Base-by-base conservation (phyloP, 2,888 invertebrate species). In the Seladonia tumulorum region DNA sequence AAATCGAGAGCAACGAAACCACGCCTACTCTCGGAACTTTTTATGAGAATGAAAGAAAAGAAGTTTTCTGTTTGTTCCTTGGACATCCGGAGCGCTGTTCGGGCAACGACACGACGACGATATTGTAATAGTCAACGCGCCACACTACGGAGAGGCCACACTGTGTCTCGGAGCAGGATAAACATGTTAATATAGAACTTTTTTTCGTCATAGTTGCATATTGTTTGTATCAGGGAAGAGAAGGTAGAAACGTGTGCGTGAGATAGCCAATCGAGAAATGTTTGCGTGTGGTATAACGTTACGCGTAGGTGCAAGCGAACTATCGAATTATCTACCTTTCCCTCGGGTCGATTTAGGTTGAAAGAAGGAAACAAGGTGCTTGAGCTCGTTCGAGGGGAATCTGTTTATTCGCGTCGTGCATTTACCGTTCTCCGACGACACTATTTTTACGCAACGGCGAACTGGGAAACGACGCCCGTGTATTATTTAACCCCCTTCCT, bases 401-500 rank as follows among this genome's bases (percentile, higher is more conserved):
- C 70, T 42, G 39, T 79, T 78, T 71, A n/a, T 29, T 79, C 73
- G 73, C 63, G 39, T 79, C 60, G 47, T 66, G 74, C 49, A 49
- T 79, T 74, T 79, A 79, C n/a, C 47, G 29, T 74, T 45, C 12
- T 10, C 16, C 35, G 47, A 10, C 63, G 29, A 68, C 16, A 10
- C 0, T 29, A 16, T 47, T 76, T 35, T 18, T 53, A 35, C 39
- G 49, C 35, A 72, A 66, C 49, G 25, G 29, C 60, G 25, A 57
- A 42, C 29, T 66, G 49, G 45, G 49, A 45, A 82, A 45, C 66
- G 73, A 76, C 53, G n/a, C n/a, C 16, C 57, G 49, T 77, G 57
- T 39, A 47, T 47, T 71, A 71, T 45, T 68, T 63, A 71, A 35
- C 14, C 16, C 49, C 42, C 29, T 29, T 29, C 57, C 42, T 35